A percentile compares a stretch with the other conserved stretches of the same genome.
These are phyloP conservation scores for Polydesmus complanatus DNA, from an alignment of 2,888 invertebrate genomes.

Conservation along the genomic window DNA sequence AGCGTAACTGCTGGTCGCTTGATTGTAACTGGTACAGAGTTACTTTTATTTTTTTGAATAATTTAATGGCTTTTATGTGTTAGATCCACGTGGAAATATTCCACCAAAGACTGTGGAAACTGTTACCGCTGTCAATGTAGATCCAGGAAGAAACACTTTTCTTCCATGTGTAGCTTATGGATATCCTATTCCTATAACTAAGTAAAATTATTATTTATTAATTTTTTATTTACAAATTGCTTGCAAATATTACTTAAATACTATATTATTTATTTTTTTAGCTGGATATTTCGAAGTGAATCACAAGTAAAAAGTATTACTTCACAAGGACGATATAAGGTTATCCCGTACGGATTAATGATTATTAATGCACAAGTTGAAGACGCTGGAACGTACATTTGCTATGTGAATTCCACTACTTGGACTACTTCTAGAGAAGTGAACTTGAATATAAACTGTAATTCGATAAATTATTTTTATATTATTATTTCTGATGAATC, in stretches of 20 bases:
- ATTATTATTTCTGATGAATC: background rate
- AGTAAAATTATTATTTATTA: background rate
- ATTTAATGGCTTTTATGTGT: background rate
- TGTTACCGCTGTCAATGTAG: background rate
- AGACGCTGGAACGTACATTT: slow-evolving; percentile 7
- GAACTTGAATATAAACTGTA: slow-evolving; percentile 1
- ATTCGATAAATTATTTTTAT: background rate
- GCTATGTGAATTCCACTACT: slow-evolving; percentile 9
- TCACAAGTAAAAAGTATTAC: background rate
- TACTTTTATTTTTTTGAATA: background rate
- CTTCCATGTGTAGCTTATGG: slow-evolving; percentile 11
- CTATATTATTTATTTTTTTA: background rate
- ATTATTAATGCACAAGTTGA: background rate
- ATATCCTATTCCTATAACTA: slow-evolving; percentile 6
- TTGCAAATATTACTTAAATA: no score
- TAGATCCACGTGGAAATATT: slow-evolving; percentile 9
- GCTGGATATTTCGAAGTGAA: background rate
- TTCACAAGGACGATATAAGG: background rate
- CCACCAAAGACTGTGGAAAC: slow-evolving; percentile 6
- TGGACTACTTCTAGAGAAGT: slow-evolving; percentile 8
- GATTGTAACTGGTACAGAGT: slow-evolving; percentile 6
- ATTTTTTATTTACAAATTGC: background rate
- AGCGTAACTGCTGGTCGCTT: slow-evolving; percentile 6
- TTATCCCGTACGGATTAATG: background rate
- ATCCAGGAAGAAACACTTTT: background rate